A percentile compares a stretch with the other conserved stretches of the same genome.
These are phyloP conservation scores for Rhea americana DNA, from an alignment of 2,113 vertebrate genomes.

Conservation along the genomic window DNA sequence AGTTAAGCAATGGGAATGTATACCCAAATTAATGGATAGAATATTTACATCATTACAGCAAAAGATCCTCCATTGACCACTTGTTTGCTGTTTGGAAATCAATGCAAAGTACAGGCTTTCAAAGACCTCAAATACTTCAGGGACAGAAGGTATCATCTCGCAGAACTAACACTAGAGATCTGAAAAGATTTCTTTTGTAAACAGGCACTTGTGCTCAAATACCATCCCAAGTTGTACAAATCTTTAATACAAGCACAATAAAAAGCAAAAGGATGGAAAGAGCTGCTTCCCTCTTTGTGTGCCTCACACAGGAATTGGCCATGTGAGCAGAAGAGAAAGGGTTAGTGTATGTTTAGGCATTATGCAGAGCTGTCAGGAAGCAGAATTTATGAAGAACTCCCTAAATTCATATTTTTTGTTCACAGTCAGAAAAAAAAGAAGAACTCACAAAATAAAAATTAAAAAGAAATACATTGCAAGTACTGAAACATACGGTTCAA, in stretches of 20 bases:
- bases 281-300: neutral
- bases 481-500: slow-evolving; percentile 14
- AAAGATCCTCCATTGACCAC: neutral
- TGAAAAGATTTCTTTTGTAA: neutral
- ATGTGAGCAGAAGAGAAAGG: neutral
- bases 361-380: neutral
- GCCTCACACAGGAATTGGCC: neutral
- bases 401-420: neutral
- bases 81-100: neutral
- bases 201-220: neutral
- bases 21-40: neutral
- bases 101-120: neutral
- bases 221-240: neutral
- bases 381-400: neutral
- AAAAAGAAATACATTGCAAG: slow-evolving; percentile 1
- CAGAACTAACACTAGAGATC: neutral
- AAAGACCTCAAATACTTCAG: neutral
- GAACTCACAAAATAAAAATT: neutral
- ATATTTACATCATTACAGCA: neutral
- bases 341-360: neutral
- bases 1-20: neutral
- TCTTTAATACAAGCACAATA: neutral
- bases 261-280: neutral
- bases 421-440: slow-evolving; percentile 4
- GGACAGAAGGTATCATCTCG: neutral